Evolutionary conservation across 2,797 vertebrate genomes (phyloP).

Genomic region (Hozukius guyotensis): DNA sequence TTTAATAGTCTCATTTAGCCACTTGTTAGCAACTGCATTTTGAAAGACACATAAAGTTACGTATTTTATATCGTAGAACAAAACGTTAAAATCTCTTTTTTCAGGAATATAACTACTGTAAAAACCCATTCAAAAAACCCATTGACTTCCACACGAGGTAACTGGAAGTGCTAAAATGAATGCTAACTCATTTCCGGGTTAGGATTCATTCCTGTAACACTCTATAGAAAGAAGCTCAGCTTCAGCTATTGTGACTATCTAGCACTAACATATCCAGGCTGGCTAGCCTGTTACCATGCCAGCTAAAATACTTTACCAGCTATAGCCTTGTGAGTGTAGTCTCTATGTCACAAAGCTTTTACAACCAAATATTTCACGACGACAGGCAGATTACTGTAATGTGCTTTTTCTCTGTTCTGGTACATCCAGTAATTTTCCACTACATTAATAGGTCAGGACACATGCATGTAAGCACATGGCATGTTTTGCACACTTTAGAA

Average conservation of each 20-base stretch:
- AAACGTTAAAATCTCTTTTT: too few species aligned
- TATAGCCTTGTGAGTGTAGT: neutral
- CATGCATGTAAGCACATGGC: neutral
- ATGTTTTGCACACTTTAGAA: neutral
- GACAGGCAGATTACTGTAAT: neutral
- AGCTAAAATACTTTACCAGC: neutral
- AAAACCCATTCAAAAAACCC: neutral
- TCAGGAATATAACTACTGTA: neutral
- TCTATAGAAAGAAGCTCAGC: neutral
- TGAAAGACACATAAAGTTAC: too few species aligned
- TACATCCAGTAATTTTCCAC: neutral
- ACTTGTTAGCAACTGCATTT: too few species aligned
- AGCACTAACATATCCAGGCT: neutral
- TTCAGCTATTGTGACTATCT: neutral
- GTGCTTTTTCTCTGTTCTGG: neutral
- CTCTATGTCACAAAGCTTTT: neutral
- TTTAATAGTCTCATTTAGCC: too few species aligned
- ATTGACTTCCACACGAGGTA: neutral
- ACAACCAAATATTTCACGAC: neutral
- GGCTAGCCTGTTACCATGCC: neutral
- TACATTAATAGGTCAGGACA: neutral
- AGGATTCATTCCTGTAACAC: neutral
- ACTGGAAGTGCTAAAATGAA: neutral
- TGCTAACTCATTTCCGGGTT: neutral
- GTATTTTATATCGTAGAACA: too few species aligned